Base-by-base conservation (phyloP, 2,888 invertebrate species). In the Lochmaea capreae region DNA sequence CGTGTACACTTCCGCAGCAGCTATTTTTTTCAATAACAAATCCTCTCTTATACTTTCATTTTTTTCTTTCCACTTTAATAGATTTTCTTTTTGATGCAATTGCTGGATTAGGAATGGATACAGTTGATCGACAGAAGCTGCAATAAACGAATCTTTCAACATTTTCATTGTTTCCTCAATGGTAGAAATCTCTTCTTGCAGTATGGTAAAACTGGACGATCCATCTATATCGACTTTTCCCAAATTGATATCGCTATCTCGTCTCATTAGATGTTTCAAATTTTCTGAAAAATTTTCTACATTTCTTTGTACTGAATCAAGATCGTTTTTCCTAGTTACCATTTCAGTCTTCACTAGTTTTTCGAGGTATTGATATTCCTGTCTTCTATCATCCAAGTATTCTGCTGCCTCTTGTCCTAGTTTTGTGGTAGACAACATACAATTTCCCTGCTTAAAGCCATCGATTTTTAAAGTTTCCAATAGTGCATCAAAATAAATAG, bases 321-420 rank as follows among this genome's bases (percentile, higher is more conserved):
- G 84, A 26, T 90, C 90, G 26, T 88, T 85, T 79, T 90, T 89
- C 67, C 92, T 87, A 76, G 90, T 90, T 77, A 89, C 90, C 91
- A 92, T 91, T 78, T 92, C 92, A 6, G 86, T 87, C 85, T 91
- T 91, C 58, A 93, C 90, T 71, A 90, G 89, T 67, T 87, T 87
- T 79, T 92, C 90, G 76, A 92, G 82, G 66, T 88, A 88, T 79
- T 89, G 89, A 82, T 90, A 93, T 79, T 91, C 91, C 66, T 88
- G 89, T 76, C 90, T 90, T 67, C 91, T 87, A 77, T 92, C 91
- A 69, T 92, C 91, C 42, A 92, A 85, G 82, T 92, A 91, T 82
- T 93, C 92, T 79, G 90, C 89, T 1, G 92, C 92, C 1, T 92
- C 85, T 81, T 93, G 92, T 0, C 93, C 92, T 88, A 93, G 89